These are phyloP conservation scores for Stenichneumon culpator DNA, from an alignment of 2,888 invertebrate genomes.

Conservation along the genomic window DNA sequence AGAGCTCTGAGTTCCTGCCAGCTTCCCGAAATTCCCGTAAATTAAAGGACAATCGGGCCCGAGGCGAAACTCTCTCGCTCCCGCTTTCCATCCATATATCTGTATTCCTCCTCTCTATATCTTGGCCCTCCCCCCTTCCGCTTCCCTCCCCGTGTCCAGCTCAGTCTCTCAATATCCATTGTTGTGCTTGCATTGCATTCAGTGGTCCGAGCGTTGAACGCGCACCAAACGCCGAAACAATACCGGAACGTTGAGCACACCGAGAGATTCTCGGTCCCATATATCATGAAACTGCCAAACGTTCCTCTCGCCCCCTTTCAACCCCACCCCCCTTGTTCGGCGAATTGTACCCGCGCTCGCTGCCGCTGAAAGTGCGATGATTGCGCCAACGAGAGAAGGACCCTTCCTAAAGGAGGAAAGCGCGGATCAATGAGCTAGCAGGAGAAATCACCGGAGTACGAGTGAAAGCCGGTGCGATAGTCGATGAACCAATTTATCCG, in stretches of 20 bases:
- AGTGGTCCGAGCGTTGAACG: constrained; percentile 73
- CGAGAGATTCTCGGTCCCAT: constrained; percentile 77
- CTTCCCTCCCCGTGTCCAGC: constrained; percentile 32
- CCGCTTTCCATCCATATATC: not conserved
- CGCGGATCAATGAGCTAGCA: constrained; percentile 7
- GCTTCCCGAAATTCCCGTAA: constrained; percentile 79
- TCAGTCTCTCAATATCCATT: constrained; percentile 59
- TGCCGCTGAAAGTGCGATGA: constrained; percentile 50
- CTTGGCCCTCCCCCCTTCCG: constrained; percentile 32
- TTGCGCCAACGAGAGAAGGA: constrained; percentile 32
- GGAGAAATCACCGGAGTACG: not conserved
- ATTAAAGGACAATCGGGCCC: constrained; percentile 82
- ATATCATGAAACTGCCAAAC: constrained; percentile 81
- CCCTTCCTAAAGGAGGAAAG: not conserved
- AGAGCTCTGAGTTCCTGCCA: constrained; percentile 48
- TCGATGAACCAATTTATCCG: not conserved
- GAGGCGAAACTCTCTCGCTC: constrained; percentile 30
- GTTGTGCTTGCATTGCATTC: constrained; percentile 77
- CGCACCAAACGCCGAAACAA: constrained; percentile 64
- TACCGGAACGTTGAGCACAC: constrained; percentile 69
- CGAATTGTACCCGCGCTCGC: constrained; percentile 38
- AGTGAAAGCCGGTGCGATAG: not conserved
- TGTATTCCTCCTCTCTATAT: constrained; percentile 23
- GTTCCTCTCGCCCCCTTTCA: constrained; percentile 60
- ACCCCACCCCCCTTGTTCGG: not conserved